These are phyloP conservation scores for Excalfactoria chinensis DNA, from an alignment of 2,113 vertebrate species.

Conservation along the genomic window DNA sequence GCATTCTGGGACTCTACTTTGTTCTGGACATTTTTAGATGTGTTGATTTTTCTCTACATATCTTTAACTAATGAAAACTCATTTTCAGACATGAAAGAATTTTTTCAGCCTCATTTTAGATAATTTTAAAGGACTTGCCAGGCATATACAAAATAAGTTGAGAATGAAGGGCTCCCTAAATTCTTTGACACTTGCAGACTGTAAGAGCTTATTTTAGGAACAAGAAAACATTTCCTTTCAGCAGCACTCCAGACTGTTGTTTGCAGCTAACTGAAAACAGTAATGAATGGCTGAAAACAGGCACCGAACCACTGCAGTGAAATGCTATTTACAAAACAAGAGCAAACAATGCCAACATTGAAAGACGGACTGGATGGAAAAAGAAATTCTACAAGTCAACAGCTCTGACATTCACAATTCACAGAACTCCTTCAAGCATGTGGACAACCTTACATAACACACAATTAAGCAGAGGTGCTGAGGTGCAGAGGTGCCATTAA, in stretches of 20 bases:
- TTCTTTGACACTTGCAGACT: background rate
- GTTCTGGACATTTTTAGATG: background rate
- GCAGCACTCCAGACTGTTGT: background rate
- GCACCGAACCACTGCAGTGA: constrained; percentile 40
- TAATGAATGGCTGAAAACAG: constrained; percentile 24
- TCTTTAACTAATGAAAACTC: background rate
- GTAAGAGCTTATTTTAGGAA: background rate
- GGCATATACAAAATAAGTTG: background rate
- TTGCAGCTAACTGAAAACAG: constrained; percentile 11
- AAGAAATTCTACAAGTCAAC: constrained; percentile 56
- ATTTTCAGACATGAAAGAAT: background rate
- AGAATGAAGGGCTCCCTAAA: background rate
- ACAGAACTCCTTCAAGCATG: constrained; percentile 52
- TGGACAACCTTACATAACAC: constrained; percentile 24
- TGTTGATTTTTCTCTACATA: background rate
- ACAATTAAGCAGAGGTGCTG: constrained; percentile 2
- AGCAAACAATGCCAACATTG: constrained; percentile 55
- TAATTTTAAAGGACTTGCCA: background rate
- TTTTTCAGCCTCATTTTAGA: background rate
- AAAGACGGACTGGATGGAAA: constrained; percentile 28
- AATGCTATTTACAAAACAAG: constrained; percentile 53
- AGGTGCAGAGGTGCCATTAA: background rate
- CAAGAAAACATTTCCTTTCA: background rate
- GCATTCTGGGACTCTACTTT: background rate
- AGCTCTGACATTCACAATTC: constrained; percentile 58